Percentiles rank a stretch among this genome's conserved stretches.
Conservation (phyloP, 2,797 vertebrate species). For the Pteropus rufus region DNA sequence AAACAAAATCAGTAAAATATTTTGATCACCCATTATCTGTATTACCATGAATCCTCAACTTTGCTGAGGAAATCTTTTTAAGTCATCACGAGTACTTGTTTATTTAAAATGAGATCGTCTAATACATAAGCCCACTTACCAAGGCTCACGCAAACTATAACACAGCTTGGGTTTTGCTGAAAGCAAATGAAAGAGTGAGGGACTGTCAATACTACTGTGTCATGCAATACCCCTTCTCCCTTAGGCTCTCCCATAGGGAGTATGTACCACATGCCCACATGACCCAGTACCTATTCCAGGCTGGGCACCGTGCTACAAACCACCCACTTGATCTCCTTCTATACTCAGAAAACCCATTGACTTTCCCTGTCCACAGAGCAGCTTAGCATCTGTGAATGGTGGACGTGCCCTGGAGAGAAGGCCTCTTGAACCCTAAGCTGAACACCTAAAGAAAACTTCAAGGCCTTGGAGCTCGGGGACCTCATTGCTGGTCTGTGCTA, state of each 20-base stretch:
- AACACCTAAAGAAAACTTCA: neutral
- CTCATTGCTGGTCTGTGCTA: neutral
- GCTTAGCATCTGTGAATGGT: neutral
- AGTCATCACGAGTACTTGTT: neutral
- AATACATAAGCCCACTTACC: neutral
- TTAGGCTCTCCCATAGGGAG: neutral
- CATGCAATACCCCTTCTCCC: rapidly evolving
- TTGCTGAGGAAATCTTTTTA: neutral
- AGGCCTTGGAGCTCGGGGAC: neutral
- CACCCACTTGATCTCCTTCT: neutral
- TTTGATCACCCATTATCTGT: neutral
- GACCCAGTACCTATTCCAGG: neutral
- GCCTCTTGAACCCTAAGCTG: neutral
- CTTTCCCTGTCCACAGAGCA: neutral
- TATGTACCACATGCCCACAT: rapidly evolving
- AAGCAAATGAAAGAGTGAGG: neutral
- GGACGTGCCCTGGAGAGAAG: neutral
- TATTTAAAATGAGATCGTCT: neutral
- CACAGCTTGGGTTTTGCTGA: neutral
- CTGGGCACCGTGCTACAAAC: neutral
- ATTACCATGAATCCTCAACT: neutral
- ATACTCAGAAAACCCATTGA: neutral
- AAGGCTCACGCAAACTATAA: neutral
- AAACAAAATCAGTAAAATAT: neutral
- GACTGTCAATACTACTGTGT: neutral